These are phyloP conservation scores for Numenius phaeopus DNA, from an alignment of 2,797 vertebrate species.

Conservation along the genomic window DNA sequence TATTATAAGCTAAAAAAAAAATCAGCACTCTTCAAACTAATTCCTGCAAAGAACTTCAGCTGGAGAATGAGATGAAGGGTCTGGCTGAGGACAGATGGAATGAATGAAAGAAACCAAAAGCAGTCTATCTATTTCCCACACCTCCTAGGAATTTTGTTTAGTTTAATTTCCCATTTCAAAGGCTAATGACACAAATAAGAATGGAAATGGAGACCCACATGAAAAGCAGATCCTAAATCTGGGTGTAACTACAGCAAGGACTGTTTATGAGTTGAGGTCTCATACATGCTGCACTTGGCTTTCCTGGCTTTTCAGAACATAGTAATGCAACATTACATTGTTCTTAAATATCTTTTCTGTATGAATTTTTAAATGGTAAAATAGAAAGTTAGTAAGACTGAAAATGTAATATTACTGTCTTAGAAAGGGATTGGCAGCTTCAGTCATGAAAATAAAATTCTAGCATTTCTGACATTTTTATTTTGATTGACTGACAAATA, in stretches of 20 bases:
- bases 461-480: conserved; percentile 61
- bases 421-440: conserved; percentile 21
- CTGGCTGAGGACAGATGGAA: neutral
- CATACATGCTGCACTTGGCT: neutral
- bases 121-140: neutral
- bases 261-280: neutral
- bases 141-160: neutral
- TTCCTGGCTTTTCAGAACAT: neutral
- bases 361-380: neutral
- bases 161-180: neutral
- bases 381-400: neutral
- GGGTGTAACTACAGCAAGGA: neutral
- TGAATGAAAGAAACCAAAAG: neutral
- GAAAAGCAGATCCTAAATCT: neutral
- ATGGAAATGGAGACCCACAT: neutral
- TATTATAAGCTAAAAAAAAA: neutral
- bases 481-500: conserved; percentile 71
- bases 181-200: neutral
- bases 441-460: conserved; percentile 48
- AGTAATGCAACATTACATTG: neutral
- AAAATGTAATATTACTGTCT: neutral
- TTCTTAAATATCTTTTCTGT: neutral
- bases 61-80: neutral
- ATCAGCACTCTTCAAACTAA: neutral
- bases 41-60: neutral